These are phyloP conservation scores for Zootoca vivipara DNA, from an alignment of 2,113 vertebrate species.

Conservation along the genomic window DNA sequence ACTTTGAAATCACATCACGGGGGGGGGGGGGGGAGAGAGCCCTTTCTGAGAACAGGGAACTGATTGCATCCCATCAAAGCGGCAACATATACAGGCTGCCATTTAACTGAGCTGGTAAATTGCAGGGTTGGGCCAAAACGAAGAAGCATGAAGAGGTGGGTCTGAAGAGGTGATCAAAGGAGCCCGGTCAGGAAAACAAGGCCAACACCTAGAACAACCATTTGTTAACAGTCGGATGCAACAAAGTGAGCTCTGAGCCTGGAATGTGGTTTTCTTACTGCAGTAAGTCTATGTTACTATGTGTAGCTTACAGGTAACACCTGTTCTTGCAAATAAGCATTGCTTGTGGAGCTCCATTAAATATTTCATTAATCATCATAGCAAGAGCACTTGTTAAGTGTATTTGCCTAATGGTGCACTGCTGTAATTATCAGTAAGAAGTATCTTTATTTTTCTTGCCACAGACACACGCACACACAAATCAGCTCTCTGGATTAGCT, in stretches of 20 bases:
- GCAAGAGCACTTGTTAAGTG: not conserved
- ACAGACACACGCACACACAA: not conserved
- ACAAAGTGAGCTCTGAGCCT: not conserved
- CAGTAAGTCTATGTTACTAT: not conserved
- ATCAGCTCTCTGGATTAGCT: not conserved
- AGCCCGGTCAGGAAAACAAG: not conserved
- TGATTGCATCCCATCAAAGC: not conserved
- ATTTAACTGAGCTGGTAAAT: constrained; percentile 9
- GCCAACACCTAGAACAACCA: not conserved
- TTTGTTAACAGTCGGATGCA: not conserved
- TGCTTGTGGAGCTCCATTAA: not conserved
- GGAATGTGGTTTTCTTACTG: not conserved
- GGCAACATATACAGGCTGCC: not conserved
- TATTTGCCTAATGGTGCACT: constrained; percentile 4
- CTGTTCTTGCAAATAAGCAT: not conserved
- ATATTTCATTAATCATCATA: not conserved
- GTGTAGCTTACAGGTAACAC: constrained; percentile 3
- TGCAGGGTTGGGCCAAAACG: constrained; percentile 1
- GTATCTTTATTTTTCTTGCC: not conserved
- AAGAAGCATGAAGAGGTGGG: not conserved
- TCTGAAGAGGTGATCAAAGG: constrained; percentile 13
- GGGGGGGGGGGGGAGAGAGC: too few relatives aligned
- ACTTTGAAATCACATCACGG: not conserved
- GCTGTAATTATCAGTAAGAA: not conserved
- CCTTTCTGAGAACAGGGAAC: not conserved